Evolutionary conservation across 2,797 vertebrate species (phyloP), one percentile per base, ranked within the genome.

Genomic region (Macroramphosus scolopax): DNA sequence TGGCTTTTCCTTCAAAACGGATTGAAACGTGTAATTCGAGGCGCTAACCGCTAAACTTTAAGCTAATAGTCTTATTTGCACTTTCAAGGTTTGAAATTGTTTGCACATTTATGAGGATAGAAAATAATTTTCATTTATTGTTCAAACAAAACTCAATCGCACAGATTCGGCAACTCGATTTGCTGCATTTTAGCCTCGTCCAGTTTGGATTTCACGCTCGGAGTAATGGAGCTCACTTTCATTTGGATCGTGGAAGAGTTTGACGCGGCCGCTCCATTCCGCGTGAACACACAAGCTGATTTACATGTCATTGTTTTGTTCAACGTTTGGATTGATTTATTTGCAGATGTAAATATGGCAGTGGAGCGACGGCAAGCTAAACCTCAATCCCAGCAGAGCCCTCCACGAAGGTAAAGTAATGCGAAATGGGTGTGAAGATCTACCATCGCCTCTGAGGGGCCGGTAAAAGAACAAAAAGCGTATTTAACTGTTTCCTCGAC

Each of bases 301-400:
- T 72, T 67, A 64, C 52, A 64, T 87, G 75, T 83, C 62, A 80
- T 63, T 88, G 80, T 85, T 78, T 67, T 91, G 87, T 95, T 99
- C 94, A 98, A 98, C 92, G 92, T 95, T 93, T 96, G 95, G 95
- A 95, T 96, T 98, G 93, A 93, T 99, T 97, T 97, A 95, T 96
- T 99, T 99, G 94, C 96, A 99, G 97, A 97, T 97, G 93, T 97
- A 95, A 98, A 98, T 93, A 98, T 97, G 96, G 95, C 97, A 92
- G 91, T 92, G 91, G 95, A 98, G 90, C 93, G 95, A 94, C 97
- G 95, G 90, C 84, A 89, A 80, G 77, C 91, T 95, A 95, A 96
- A 93, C 89, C 91, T 93, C 92, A 92, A 89, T 84, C 94, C 92
- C 94, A 95, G 93, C 94, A 90, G 93, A 98, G 96, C 87, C 96